These are phyloP conservation scores for Pherbina coryleti DNA, from an alignment of 2,888 invertebrate genomes.

Conservation along the genomic window DNA sequence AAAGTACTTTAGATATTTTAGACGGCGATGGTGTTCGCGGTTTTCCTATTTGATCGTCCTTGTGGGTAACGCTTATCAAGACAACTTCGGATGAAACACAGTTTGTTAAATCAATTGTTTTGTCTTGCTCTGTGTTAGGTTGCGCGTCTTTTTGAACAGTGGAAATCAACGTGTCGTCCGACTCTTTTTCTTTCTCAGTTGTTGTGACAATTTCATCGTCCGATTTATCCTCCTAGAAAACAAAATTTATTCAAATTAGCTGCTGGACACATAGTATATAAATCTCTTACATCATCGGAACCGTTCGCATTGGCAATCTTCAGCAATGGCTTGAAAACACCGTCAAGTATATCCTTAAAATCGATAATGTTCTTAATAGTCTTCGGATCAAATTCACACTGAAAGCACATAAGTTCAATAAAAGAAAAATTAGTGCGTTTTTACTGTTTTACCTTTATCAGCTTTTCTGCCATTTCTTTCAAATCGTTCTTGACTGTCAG, in stretches of 20 bases:
- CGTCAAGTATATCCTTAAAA: slow-evolving; percentile 64
- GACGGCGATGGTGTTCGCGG: slow-evolving; percentile 17
- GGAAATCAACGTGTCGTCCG: not conserved
- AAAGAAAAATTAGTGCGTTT: not conserved
- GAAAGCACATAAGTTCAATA: slow-evolving; percentile 33
- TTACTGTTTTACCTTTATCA: slow-evolving; percentile 49
- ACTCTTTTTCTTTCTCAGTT: not conserved
- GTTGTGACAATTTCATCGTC: slow-evolving; percentile 35
- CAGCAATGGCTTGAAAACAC: slow-evolving; percentile 57
- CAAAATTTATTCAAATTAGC: not conserved
- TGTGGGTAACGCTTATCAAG: not conserved
- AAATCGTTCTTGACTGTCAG: slow-evolving; percentile 58
- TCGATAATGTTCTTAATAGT: slow-evolving; percentile 58
- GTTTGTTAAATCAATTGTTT: not conserved
- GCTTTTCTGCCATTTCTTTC: slow-evolving; percentile 59
- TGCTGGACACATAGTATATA: not conserved
- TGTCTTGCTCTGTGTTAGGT: not conserved
- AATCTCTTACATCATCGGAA: slow-evolving; percentile 58
- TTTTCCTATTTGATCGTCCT: slow-evolving; percentile 11
- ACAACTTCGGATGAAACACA: not conserved
- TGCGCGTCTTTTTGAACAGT: not conserved
- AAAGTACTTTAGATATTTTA: slow-evolving; percentile 25
- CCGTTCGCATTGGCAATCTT: slow-evolving; percentile 40
- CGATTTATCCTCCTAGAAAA: slow-evolving; percentile 48
- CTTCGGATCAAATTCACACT: slow-evolving; percentile 65